Evolutionary conservation across 2,888 invertebrate species (phyloP).

Genomic region (Hecatera dysodea): DNA sequence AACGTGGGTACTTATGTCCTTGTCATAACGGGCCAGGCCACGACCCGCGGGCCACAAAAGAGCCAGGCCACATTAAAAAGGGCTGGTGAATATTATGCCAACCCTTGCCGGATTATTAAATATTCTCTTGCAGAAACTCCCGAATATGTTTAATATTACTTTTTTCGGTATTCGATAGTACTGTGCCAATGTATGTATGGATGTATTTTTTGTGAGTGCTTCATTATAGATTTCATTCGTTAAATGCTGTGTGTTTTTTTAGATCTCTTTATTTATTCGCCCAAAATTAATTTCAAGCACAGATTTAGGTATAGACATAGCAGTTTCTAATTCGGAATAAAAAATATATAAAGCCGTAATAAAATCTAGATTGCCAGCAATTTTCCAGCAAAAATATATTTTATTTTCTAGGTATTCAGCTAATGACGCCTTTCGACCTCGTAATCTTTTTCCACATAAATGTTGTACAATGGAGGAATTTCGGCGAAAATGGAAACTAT

Average conservation of each 20-base stretch:
- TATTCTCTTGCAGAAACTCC: constrained; percentile 71
- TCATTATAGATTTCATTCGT: constrained; percentile 8
- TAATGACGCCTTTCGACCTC: constrained; percentile 43
- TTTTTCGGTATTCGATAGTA: constrained; percentile 65
- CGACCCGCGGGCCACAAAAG: constrained; percentile 63
- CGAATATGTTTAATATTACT: constrained; percentile 78
- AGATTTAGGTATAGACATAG: not conserved
- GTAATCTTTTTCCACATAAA: constrained; percentile 46
- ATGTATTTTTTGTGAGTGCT: constrained; percentile 10
- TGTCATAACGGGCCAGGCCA: constrained; percentile 59
- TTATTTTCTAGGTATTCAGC: constrained; percentile 27
- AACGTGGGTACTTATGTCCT: constrained; percentile 52
- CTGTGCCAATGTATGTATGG: constrained; percentile 43
- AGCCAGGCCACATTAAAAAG: constrained; percentile 70
- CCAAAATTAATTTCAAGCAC: not conserved
- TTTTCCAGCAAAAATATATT: constrained; percentile 10
- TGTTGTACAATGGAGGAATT: constrained; percentile 45
- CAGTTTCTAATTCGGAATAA: constrained; percentile 1
- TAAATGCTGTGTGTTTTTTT: not conserved
- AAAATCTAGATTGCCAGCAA: not conserved
- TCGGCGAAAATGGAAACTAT: constrained; percentile 60
- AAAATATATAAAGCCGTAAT: constrained; percentile 7
- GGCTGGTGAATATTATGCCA: constrained; percentile 77
- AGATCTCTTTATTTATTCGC: not conserved
- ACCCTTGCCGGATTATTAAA: constrained; percentile 81